Evolutionary conservation across 2,888 invertebrate species (phyloP).

Genomic region (Baronia brevicornis): DNA sequence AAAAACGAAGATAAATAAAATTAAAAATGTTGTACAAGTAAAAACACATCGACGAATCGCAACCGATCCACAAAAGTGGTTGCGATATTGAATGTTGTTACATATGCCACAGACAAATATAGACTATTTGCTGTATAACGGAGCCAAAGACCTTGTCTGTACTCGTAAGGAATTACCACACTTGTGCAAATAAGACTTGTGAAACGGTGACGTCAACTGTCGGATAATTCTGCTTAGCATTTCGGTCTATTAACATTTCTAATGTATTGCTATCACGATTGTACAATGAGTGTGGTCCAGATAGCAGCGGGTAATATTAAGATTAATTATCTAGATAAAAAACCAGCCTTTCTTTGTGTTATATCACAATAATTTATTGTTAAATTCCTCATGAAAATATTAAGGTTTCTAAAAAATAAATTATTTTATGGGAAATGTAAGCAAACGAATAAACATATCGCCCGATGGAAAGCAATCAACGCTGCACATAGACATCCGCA

Average conservation of each 20-base stretch:
- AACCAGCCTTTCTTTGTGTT: no score
- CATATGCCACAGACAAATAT: slow-evolving; percentile 1
- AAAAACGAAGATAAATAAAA: no score
- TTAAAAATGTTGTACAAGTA: no score
- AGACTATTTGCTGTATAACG: slow-evolving; percentile 6
- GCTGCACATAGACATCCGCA: no score
- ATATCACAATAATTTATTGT: no score
- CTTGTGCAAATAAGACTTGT: slow-evolving; percentile 16
- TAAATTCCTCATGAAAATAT: no score
- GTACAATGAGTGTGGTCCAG: slow-evolving; percentile 2
- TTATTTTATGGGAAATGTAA: no score
- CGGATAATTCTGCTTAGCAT: slow-evolving; percentile 11
- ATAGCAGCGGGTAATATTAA: slow-evolving; percentile 3
- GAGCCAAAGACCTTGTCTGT: slow-evolving; percentile 8
- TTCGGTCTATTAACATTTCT: slow-evolving; percentile 8
- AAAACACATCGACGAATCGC: no score
- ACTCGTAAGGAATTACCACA: slow-evolving; percentile 10
- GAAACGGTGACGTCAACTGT: slow-evolving; percentile 14
- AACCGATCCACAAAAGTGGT: neutral
- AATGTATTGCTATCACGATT: slow-evolving; percentile 13
- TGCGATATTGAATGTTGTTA: neutral
- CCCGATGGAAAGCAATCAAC: no score
- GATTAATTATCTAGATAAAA: no score
- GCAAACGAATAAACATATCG: no score
- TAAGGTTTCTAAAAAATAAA: no score